A percentile compares a stretch with the other conserved stretches of the same genome.
Evolutionary conservation across 2,113 vertebrate species (phyloP).

Genomic region (Hylia prasina): DNA sequence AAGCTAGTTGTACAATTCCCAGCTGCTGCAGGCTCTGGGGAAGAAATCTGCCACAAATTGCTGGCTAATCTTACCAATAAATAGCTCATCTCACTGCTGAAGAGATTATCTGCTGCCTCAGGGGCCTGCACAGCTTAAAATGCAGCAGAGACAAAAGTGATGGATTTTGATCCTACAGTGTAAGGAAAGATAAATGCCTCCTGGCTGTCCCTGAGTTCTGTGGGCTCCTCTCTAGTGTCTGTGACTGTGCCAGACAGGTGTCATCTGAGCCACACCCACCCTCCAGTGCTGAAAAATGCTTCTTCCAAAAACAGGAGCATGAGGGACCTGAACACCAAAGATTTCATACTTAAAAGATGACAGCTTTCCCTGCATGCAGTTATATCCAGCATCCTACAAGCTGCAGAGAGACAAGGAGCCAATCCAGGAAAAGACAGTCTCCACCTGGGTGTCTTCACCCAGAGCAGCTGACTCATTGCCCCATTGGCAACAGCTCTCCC

Average conservation of each 20-base stretch:
- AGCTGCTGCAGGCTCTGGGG: background rate
- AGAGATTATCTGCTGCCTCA: background rate
- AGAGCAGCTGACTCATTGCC: background rate
- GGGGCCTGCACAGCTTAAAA: background rate
- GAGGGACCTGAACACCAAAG: background rate
- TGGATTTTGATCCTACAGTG: background rate
- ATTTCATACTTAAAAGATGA: background rate
- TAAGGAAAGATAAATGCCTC: background rate
- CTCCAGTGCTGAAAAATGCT: background rate
- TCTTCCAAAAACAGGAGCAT: background rate
- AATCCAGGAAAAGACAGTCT: background rate
- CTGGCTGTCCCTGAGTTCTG: background rate
- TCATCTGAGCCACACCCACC: background rate
- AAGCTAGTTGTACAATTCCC: background rate
- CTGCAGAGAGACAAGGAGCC: background rate
- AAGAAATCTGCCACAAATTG: background rate
- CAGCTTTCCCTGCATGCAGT: background rate
- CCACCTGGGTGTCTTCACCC: background rate
- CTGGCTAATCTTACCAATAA: background rate
- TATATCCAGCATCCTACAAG: background rate
- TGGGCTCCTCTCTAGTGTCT: background rate
- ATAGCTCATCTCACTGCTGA: background rate
- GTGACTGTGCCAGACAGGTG: accelerated
- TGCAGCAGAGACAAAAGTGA: background rate
- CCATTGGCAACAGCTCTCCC: background rate